Conservation (phyloP, 2,113 vertebrate genomes). For the Sorex fumeus region DNA sequence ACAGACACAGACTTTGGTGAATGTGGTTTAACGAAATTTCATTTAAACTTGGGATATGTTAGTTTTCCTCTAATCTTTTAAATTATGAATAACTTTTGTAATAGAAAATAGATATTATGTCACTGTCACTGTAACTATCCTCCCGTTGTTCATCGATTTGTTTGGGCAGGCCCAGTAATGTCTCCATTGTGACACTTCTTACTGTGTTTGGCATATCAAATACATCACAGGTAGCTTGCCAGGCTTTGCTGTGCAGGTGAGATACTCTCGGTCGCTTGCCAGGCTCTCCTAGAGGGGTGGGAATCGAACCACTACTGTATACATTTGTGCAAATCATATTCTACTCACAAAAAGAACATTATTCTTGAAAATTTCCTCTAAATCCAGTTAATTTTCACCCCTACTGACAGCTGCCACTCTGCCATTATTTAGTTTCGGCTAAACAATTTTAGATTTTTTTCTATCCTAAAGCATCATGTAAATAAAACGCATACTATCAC, state of each 20-base stretch:
- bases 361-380: not conserved
- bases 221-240: no score
- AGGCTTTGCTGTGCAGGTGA: no score
- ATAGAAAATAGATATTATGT: not conserved
- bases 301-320: no score
- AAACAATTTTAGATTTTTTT: not conserved
- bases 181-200: no score
- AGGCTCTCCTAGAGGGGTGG: no score
- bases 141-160: no score
- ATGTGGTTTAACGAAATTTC: not conserved
- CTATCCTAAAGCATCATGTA: conserved; percentile 5
- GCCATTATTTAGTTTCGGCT: not conserved
- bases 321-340: not conserved
- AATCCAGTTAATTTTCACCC: not conserved
- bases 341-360: not conserved
- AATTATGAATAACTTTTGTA: not conserved
- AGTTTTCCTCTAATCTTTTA: not conserved
- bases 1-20: not conserved
- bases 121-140: no score
- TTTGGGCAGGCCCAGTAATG: no score
- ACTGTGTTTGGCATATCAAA: no score
- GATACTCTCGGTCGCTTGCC: no score
- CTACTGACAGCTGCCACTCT: not conserved
- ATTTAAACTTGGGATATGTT: conserved; percentile 15
- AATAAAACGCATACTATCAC: not conserved